Percentiles rank a stretch among this genome's conserved stretches.
These are phyloP conservation scores for Cryptomyrus ogoouensis DNA, from an alignment of 2,113 vertebrate genomes.

Conservation along the genomic window DNA sequence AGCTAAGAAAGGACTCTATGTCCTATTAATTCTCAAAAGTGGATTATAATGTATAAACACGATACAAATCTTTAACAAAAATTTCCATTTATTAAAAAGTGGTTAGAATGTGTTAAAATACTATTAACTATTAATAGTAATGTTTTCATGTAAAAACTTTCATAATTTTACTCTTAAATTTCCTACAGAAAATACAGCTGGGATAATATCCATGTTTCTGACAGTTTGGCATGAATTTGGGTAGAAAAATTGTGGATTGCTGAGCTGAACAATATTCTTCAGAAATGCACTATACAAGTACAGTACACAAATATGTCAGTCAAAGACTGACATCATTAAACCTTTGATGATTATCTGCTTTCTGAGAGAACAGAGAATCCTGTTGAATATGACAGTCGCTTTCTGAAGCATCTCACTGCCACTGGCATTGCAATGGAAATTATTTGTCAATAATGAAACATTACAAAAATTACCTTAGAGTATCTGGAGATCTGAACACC, in stretches of 20 bases:
- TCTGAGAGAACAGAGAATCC: background rate
- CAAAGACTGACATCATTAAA: background rate
- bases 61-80: background rate
- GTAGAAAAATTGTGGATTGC: background rate
- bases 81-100: background rate
- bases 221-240: background rate
- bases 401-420: background rate
- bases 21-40: background rate
- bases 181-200: background rate
- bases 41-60: background rate
- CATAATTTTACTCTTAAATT: background rate
- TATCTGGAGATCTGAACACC: background rate
- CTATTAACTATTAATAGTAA: background rate
- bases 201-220: background rate
- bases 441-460: constrained; percentile 5
- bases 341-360: background rate
- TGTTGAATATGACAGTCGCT: background rate
- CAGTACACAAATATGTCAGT: background rate
- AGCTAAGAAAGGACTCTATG: background rate
- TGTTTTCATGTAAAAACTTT: background rate
- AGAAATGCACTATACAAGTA: background rate
- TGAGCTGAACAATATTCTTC: background rate
- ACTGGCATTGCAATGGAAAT: background rate
- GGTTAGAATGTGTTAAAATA: background rate
- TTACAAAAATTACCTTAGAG: background rate